phyloP scores from a whole-genome alignment of 2,113 vertebrate genomes.

The Malurus melanocephalus region DNA sequence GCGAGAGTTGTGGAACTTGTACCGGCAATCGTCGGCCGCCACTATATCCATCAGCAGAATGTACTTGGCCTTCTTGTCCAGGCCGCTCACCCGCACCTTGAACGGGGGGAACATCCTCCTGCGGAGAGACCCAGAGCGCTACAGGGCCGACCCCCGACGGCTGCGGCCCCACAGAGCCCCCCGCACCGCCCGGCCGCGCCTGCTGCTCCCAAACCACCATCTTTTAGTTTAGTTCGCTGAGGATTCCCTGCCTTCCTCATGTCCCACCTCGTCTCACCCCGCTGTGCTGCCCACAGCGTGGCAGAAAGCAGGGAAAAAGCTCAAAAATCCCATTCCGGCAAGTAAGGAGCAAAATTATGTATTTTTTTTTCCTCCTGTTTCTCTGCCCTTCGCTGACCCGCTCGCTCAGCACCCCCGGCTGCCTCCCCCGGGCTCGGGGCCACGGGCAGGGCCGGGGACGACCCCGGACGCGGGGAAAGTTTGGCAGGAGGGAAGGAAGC shows the following conservation, averaged over 20 bases:
- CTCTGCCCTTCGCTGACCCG: background rate
- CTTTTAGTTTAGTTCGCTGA: background rate
- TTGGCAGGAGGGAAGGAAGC: background rate
- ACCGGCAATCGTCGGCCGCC: conserved; percentile 95
- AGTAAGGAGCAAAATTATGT: background rate
- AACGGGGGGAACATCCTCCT: conserved; percentile 99
- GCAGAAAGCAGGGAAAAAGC: background rate
- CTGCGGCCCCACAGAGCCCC: background rate
- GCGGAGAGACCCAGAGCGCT: conserved; percentile 31
- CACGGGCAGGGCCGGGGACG: background rate
- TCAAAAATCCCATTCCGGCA: background rate
- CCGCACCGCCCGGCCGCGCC: background rate
- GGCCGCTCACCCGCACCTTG: conserved; percentile 94
- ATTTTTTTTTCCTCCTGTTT: background rate
- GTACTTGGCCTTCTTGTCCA: conserved; percentile 98
- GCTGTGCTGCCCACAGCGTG: background rate
- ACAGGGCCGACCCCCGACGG: background rate
- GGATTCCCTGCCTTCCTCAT: background rate
- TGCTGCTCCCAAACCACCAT: background rate
- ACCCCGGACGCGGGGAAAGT: background rate
- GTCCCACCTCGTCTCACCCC: background rate
- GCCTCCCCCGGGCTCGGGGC: background rate
- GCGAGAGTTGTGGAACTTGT: conserved; percentile 98
- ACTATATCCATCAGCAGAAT: conserved; percentile 98
- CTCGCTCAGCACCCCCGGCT: background rate